Conservation (phyloP, 2,888 invertebrate species). For the Catonia carolina region DNA sequence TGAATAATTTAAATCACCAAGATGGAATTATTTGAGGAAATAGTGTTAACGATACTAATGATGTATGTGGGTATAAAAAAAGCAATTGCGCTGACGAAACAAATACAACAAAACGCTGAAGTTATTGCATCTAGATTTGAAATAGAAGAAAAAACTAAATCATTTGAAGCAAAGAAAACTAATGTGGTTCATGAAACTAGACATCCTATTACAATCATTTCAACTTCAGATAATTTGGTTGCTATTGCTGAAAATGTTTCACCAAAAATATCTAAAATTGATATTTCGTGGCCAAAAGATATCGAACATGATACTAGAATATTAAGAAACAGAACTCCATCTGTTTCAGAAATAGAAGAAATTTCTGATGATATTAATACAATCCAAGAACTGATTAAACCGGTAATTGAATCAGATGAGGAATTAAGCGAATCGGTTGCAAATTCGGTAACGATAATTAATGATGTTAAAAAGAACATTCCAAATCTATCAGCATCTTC, state of each 20-base stretch:
- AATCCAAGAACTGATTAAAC: background rate
- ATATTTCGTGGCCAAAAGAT: conserved; percentile 6
- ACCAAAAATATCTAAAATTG: background rate
- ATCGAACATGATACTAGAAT: background rate
- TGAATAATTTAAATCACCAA: no score
- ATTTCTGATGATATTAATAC: background rate
- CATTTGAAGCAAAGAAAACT: background rate
- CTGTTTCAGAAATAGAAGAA: no score
- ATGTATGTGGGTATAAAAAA: conserved; percentile 1
- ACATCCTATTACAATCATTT: background rate
- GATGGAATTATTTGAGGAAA: background rate
- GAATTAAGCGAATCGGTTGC: no score
- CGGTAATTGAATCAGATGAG: no score
- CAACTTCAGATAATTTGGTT: background rate
- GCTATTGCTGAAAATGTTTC: background rate
- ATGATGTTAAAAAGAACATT: no score
- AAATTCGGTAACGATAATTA: no score
- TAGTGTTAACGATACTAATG: conserved; percentile 2
- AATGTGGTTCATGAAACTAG: background rate
- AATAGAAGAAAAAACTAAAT: no score
- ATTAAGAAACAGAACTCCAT: background rate
- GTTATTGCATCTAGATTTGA: background rate
- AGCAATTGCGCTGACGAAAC: background rate
- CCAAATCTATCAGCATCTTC: no score
- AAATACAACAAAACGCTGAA: conserved; percentile 1